Percentiles rank a stretch among this genome's conserved stretches.
These are phyloP conservation scores for Tenebrio molitor DNA, from an alignment of 1,140 invertebrate species.

Conservation along the genomic window DNA sequence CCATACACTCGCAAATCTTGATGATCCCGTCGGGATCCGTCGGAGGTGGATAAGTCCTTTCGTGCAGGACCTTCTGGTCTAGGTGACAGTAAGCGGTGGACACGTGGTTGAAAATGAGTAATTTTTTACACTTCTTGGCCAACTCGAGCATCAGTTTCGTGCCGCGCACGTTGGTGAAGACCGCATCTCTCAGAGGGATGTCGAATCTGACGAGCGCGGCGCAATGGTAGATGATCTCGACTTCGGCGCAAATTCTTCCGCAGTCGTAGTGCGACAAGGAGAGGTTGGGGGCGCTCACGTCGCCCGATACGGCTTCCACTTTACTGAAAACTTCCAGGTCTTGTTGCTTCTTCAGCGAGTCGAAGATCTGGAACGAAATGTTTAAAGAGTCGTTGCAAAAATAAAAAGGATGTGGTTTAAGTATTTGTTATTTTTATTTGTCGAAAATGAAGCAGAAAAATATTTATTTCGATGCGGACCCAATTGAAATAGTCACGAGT, in stretches of 20 bases:
- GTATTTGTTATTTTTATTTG: no score
- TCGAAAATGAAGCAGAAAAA: no score
- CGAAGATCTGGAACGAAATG: constrained; percentile 55
- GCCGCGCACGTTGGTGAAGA: constrained; percentile 70
- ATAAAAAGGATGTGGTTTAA: no score
- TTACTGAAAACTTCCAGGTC: constrained; percentile 69
- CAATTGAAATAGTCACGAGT: no score
- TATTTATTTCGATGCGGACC: no score
- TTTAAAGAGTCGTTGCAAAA: no score
- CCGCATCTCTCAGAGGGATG: constrained; percentile 74
- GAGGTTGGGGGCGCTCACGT: constrained; percentile 76
- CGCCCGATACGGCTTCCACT: constrained; percentile 82
- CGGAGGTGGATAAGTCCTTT: constrained; percentile 76
- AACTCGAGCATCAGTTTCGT: constrained; percentile 76
- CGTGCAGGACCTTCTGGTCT: constrained; percentile 76
- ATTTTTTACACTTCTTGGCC: constrained; percentile 71
- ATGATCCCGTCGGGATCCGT: constrained; percentile 79
- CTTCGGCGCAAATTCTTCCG: constrained; percentile 68
- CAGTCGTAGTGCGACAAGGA: constrained; percentile 68
- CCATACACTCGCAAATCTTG: constrained; percentile 83
- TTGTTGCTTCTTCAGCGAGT: constrained; percentile 52
- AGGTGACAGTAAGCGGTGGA: constrained; percentile 79
- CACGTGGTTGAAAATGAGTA: constrained; percentile 70
- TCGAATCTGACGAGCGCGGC: constrained; percentile 80
- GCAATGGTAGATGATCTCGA: constrained; percentile 76